These are phyloP conservation scores for Nasalis larvatus DNA, from an alignment of 2,113 vertebrate species.

Conservation along the genomic window DNA sequence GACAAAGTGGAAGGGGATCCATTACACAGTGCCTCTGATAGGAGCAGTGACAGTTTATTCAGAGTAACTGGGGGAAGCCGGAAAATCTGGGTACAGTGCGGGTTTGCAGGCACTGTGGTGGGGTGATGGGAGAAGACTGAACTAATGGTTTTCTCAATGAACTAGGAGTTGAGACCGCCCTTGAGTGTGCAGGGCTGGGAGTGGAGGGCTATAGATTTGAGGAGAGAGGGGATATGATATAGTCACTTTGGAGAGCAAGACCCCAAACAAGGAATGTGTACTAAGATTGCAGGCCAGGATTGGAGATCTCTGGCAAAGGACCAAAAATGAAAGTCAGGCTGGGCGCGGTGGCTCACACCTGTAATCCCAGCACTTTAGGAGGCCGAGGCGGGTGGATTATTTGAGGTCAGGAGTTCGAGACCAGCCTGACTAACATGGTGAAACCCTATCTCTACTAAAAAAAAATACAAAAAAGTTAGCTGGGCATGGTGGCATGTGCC, in stretches of 20 bases:
- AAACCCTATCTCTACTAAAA: too few species aligned
- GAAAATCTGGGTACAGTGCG: not conserved
- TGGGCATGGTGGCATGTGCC: too few species aligned
- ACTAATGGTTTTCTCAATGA: not conserved
- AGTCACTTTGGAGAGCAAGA: not conserved
- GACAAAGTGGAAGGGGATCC: not conserved
- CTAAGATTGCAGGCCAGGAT: not conserved
- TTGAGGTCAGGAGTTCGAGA: too few species aligned
- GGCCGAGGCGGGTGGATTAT: fast-evolving
- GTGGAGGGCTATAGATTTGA: not conserved
- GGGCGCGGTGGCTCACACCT: too few species aligned
- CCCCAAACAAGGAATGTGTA: not conserved
- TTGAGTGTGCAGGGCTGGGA: too few species aligned
- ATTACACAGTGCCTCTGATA: not conserved
- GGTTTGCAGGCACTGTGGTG: not conserved
- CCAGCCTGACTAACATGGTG: too few species aligned
- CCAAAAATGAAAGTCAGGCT: not conserved
- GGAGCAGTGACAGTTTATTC: not conserved
- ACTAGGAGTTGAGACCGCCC: not conserved
- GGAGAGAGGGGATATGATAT: not conserved
- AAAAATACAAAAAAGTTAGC: too few species aligned
- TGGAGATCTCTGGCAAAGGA: not conserved
- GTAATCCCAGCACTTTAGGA: too few species aligned
- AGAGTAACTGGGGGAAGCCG: not conserved
- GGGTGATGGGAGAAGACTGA: not conserved